phyloP scores from a whole-genome alignment of 2,113 vertebrate genomes.

The Megaceryle maxima region DNA sequence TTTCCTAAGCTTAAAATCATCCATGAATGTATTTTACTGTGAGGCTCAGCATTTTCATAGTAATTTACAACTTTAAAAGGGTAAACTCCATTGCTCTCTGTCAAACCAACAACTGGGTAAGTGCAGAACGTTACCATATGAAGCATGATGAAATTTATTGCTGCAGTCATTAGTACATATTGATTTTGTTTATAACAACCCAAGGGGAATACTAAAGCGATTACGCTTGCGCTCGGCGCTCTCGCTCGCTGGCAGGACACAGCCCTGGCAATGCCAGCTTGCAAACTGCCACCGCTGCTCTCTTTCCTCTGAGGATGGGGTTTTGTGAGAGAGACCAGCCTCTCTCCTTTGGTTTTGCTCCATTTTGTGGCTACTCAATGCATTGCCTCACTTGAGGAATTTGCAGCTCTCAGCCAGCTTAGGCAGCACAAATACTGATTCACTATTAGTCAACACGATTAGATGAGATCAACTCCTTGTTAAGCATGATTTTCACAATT shows the following conservation, averaged over 20 bases:
- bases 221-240: constrained; percentile 16
- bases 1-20: constrained; percentile 76
- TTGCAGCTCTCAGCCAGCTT: not conserved
- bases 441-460: not conserved
- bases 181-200: constrained; percentile 76
- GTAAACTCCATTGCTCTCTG: constrained; percentile 77
- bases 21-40: constrained; percentile 72
- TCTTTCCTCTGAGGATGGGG: not conserved
- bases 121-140: constrained; percentile 67
- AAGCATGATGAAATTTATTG: constrained; percentile 78
- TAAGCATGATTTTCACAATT: not conserved
- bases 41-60: constrained; percentile 76
- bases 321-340: not conserved
- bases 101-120: constrained; percentile 74
- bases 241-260: not conserved
- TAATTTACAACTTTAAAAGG: constrained; percentile 82
- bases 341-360: not conserved
- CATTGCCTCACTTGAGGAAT: not conserved
- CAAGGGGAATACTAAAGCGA: constrained; percentile 70
- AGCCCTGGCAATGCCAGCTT: not conserved
- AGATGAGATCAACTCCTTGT: not conserved
- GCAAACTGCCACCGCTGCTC: not conserved
- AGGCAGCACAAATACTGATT: not conserved
- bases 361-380: not conserved
- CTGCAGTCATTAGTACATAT: constrained; percentile 77